Evolutionary conservation across 2,797 vertebrate genomes (phyloP).

Genomic region (Mus caroli): DNA sequence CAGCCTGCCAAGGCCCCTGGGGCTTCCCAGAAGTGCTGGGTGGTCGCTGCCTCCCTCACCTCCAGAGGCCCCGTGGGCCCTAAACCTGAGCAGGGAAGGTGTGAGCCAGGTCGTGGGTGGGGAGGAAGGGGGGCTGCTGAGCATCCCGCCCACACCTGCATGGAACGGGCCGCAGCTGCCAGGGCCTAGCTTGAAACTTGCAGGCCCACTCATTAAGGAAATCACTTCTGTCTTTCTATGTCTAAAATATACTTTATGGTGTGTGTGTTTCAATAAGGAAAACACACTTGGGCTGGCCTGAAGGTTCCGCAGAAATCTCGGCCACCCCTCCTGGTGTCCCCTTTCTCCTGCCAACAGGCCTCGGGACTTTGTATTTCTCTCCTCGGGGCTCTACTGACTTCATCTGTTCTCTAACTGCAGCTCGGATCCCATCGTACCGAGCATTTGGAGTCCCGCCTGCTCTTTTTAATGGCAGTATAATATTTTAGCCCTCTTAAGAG

Average conservation of each 20-base stretch:
- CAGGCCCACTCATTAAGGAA: neutral
- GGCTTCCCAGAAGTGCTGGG: neutral
- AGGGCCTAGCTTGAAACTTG: neutral
- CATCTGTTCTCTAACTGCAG: neutral
- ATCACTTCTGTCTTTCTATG: neutral
- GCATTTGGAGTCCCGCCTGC: neutral
- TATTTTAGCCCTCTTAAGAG: neutral
- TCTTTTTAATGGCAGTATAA: neutral
- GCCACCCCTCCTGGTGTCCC: rapidly evolving
- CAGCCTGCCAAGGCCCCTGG: neutral
- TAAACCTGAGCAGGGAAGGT: neutral
- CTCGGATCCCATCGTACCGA: neutral
- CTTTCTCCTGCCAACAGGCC: neutral
- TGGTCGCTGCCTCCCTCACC: neutral
- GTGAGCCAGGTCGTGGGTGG: neutral
- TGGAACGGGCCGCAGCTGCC: neutral
- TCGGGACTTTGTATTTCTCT: neutral
- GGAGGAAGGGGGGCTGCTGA: neutral
- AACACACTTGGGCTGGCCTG: neutral
- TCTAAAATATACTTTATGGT: neutral
- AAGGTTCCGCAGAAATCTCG: neutral
- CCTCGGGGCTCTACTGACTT: neutral
- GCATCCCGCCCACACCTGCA: neutral
- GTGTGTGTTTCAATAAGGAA: constrained; percentile 14
- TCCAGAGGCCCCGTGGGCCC: neutral